Evolutionary conservation across 2,888 invertebrate species (phyloP).

Genomic region (Parelbella ahira): DNA sequence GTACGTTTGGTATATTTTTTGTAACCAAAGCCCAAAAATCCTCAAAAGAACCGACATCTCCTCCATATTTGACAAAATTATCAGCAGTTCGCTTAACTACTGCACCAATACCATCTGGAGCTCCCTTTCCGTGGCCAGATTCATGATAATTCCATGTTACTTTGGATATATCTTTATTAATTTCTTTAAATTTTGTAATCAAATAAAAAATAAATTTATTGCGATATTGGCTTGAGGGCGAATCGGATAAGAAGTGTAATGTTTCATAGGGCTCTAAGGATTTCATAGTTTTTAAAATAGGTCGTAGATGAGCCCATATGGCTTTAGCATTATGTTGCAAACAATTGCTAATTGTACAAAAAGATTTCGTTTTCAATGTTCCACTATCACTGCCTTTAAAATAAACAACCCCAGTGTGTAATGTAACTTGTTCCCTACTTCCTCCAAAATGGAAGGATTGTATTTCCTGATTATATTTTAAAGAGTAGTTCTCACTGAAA

Average conservation of each 20-base stretch:
- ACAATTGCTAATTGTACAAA: not conserved
- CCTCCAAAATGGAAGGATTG: slow-evolving; percentile 33
- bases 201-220: not conserved
- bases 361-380: not conserved
- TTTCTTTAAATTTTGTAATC: not conserved
- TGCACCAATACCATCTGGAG: slow-evolving; percentile 22
- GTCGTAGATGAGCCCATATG: not conserved
- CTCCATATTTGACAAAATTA: slow-evolving; percentile 1
- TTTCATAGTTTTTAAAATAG: too few species aligned
- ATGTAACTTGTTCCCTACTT: slow-evolving; percentile 14
- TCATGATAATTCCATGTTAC: slow-evolving; percentile 20
- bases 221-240: too few species aligned
- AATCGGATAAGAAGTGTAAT: too few species aligned
- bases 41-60: not conserved
- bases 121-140: slow-evolving; percentile 21
- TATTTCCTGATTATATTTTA: slow-evolving; percentile 27
- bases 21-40: slow-evolving; percentile 1
- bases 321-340: not conserved
- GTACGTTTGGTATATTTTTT: slow-evolving; percentile 3
- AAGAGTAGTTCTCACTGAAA: slow-evolving; percentile 3
- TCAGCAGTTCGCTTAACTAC: slow-evolving; percentile 21
- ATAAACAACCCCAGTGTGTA: slow-evolving; percentile 1
- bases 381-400: not conserved
- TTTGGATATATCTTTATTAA: not conserved
- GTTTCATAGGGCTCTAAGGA: too few species aligned